phyloP scores from a whole-genome alignment of 2,888 invertebrate species.

The Nematopogon swammerdamellus region DNA sequence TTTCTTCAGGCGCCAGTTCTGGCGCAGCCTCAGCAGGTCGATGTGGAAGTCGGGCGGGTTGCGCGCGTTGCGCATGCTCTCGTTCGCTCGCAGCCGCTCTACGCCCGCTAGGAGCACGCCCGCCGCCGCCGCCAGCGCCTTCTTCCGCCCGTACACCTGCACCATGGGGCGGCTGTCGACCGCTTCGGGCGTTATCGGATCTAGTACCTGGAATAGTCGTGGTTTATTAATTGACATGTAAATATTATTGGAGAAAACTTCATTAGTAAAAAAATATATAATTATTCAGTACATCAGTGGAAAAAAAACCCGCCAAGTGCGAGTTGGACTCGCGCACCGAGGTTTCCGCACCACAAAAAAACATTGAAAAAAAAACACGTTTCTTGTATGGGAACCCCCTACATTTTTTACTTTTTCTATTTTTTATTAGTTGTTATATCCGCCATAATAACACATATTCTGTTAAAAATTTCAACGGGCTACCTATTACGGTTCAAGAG shows the following conservation, averaged over 20 bases:
- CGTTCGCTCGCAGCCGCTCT: conserved; percentile 80
- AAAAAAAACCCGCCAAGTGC: too few relatives aligned
- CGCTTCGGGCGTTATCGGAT: conserved; percentile 84
- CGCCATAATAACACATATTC: too few relatives aligned
- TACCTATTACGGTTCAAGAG: too few relatives aligned
- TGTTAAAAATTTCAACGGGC: too few relatives aligned
- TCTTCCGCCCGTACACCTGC: conserved; percentile 90
- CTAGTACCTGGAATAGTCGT: conserved; percentile 60
- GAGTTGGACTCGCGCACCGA: too few relatives aligned
- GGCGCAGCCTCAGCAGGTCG: conserved; percentile 81
- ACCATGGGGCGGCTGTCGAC: conserved; percentile 83
- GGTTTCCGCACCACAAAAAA: too few relatives aligned
- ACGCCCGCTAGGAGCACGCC: conserved; percentile 81
- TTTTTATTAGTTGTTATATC: too few relatives aligned
- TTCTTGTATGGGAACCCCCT: too few relatives aligned
- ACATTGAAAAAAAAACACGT: too few relatives aligned
- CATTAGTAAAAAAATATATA: background rate
- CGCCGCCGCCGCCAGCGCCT: conserved; percentile 84
- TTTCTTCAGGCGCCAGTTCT: conserved; percentile 96
- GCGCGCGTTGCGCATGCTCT: conserved; percentile 68
- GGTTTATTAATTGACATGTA: too few relatives aligned
- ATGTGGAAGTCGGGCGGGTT: conserved; percentile 90
- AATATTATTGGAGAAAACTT: conserved; percentile 1
- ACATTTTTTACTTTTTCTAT: too few relatives aligned
- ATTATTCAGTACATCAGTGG: background rate